Percentiles rank a stretch among this genome's conserved stretches.
Evolutionary conservation across 2,797 vertebrate species (phyloP).

Genomic region (Cercopithecus petaurista): DNA sequence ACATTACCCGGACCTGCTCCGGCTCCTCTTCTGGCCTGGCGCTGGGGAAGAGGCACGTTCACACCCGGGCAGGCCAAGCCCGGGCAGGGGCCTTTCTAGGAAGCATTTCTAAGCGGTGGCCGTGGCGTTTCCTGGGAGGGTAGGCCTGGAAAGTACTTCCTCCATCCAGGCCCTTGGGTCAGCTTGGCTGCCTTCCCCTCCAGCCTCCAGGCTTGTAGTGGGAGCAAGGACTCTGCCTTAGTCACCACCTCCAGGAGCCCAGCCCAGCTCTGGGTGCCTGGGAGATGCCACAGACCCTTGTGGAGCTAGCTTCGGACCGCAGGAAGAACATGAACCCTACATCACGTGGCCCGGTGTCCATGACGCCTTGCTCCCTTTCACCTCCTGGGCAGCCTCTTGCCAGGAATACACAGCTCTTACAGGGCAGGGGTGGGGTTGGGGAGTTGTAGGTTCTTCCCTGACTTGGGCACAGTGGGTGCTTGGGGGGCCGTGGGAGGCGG

Average conservation of each 20-base stretch:
- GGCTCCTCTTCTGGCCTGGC: background rate
- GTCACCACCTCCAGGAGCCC: background rate
- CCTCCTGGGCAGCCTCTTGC: background rate
- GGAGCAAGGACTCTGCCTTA: background rate
- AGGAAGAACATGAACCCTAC: background rate
- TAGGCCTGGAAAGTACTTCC: background rate
- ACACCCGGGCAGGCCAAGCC: background rate
- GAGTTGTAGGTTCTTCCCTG: background rate
- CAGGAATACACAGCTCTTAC: background rate
- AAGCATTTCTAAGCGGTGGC: background rate
- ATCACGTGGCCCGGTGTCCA: rapidly evolving
- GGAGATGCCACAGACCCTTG: background rate
- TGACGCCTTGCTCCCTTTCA: background rate
- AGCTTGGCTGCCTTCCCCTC: background rate
- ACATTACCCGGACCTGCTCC: background rate
- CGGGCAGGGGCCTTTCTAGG: background rate
- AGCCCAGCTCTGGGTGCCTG: background rate
- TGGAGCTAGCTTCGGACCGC: background rate
- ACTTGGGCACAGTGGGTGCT: background rate
- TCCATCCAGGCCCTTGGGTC: background rate
- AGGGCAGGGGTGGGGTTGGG: background rate
- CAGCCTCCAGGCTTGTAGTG: background rate
- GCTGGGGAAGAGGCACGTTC: background rate
- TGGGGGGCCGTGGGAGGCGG: too few relatives aligned
- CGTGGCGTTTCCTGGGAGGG: background rate